Conservation (phyloP, 2,888 invertebrate species). For the Caradrina clavipalpis region DNA sequence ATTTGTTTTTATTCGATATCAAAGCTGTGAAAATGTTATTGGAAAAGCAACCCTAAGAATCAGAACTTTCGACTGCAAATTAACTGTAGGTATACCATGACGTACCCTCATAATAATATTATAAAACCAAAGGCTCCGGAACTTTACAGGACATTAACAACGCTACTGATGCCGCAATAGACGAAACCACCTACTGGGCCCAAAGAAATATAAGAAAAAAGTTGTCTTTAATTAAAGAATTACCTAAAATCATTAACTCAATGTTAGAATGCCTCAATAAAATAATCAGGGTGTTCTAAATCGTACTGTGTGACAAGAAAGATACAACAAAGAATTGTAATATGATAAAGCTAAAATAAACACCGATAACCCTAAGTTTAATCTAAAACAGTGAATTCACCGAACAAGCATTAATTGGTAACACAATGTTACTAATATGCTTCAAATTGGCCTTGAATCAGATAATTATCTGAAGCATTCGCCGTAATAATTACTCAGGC, state of each 20-base stretch:
- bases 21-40: background rate
- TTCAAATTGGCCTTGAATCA: slow-evolving; percentile 11
- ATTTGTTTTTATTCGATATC: background rate
- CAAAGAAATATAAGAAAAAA: too few relatives aligned
- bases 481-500: background rate
- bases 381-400: background rate
- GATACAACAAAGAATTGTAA: too few relatives aligned
- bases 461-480: background rate
- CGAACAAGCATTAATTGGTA: too few relatives aligned
- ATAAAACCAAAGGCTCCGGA: too few relatives aligned
- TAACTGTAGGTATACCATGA: background rate
- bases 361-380: background rate
- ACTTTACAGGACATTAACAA: too few relatives aligned
- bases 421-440: background rate
- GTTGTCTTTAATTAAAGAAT: too few relatives aligned
- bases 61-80: too few relatives aligned
- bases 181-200: too few relatives aligned
- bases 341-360: background rate
- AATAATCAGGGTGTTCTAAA: background rate
- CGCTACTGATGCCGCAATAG: too few relatives aligned
- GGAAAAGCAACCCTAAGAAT: too few relatives aligned
- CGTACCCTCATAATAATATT: too few relatives aligned
- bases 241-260: too few relatives aligned
- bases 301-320: background rate
- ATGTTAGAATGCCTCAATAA: background rate